phyloP scores from a whole-genome alignment of 1,140 invertebrate species.

The Pogonomyrmex californicus region DNA sequence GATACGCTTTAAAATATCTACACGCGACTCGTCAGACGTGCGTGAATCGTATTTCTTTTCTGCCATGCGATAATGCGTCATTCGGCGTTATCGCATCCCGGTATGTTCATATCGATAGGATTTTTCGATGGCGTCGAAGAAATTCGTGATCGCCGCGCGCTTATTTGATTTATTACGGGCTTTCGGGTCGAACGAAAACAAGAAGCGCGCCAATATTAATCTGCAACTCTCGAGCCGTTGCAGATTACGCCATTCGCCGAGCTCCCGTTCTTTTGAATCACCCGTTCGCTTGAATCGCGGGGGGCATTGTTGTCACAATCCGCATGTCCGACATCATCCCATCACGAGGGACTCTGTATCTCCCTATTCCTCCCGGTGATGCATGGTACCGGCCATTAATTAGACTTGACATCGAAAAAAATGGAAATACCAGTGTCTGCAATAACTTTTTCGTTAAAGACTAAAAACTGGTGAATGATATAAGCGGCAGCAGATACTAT shows the following conservation, averaged over 20 bases:
- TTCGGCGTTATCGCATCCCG: constrained; percentile 45
- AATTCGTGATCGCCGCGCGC: constrained; percentile 33
- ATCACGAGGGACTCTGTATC: constrained; percentile 1
- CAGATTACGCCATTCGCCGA: constrained; percentile 36
- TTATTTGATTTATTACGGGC: constrained; percentile 73
- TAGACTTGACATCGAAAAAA: constrained; percentile 5
- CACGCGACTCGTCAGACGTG: neutral
- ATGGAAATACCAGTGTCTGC: neutral
- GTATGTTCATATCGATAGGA: constrained; percentile 49
- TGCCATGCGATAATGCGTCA: constrained; percentile 39
- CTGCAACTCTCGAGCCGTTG: constrained; percentile 14
- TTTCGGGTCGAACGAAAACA: constrained; percentile 69
- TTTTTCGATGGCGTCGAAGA: constrained; percentile 48
- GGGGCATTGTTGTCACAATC: constrained; percentile 23
- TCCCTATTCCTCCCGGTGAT: constrained; percentile 8
- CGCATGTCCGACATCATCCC: constrained; percentile 8
- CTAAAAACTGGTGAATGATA: neutral
- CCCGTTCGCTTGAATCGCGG: constrained; percentile 11
- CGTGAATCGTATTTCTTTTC: constrained; percentile 49
- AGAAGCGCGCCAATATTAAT: constrained; percentile 71
- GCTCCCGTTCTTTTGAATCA: constrained; percentile 15
- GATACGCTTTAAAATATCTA: constrained; percentile 14
- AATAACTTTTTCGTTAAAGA: neutral
- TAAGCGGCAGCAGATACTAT: neutral
- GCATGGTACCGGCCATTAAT: constrained; percentile 28